phyloP scores from a whole-genome alignment of 1,140 invertebrate genomes.

The Oppia nitens region DNA sequence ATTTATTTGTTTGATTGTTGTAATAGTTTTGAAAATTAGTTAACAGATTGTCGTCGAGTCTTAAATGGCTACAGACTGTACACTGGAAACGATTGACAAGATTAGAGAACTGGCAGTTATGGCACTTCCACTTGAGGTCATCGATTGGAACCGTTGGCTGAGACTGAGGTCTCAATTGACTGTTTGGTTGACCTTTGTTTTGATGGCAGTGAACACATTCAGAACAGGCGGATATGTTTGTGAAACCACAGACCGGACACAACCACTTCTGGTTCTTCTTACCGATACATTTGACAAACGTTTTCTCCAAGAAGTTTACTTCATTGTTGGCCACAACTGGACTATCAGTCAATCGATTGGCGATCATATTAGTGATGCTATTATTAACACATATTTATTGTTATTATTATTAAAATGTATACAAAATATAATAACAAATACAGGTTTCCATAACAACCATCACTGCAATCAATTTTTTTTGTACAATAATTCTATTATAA shows the following conservation, averaged over 20 bases:
- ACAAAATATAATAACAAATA: too few relatives aligned
- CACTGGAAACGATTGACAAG: conserved; percentile 12
- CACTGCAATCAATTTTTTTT: too few relatives aligned
- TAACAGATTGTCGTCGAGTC: conserved; percentile 10
- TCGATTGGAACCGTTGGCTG: not conserved
- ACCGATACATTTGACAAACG: conserved; percentile 21
- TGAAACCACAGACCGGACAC: conserved; percentile 20
- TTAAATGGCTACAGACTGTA: conserved; percentile 12
- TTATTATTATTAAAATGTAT: too few relatives aligned
- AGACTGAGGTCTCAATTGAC: not conserved
- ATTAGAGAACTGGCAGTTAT: conserved; percentile 16
- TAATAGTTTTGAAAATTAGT: conserved; percentile 11
- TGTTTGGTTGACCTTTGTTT: not conserved
- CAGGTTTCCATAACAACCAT: too few relatives aligned
- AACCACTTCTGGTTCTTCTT: conserved; percentile 22
- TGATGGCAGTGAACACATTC: conserved; percentile 22
- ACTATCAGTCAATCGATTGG: too few relatives aligned
- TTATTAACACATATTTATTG: too few relatives aligned
- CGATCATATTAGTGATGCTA: too few relatives aligned
- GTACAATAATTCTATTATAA: too few relatives aligned
- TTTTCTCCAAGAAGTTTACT: conserved; percentile 21
- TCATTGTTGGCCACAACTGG: too few relatives aligned
- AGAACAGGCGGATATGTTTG: conserved; percentile 21
- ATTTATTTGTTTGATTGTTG: conserved; percentile 12
- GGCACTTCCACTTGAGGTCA: conserved; percentile 15